phyloP scores from a whole-genome alignment of 35 echinoderm and acorn worm species.

The Holothuria glaberrima region DNA sequence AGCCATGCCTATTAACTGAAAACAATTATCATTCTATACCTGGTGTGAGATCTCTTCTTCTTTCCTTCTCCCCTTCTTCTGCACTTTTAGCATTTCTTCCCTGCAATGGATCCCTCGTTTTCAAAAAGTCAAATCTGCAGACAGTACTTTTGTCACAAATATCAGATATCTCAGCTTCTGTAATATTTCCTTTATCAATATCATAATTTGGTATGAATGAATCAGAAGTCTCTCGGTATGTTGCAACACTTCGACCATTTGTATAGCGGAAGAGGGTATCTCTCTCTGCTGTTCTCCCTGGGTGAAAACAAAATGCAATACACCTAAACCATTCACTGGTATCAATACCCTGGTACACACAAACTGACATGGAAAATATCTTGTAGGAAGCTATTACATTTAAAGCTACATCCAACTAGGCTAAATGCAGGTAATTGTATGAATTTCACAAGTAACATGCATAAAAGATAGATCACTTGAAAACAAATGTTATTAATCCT shows the following conservation, averaged over 20 bases:
- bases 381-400: no score
- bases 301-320: neutral
- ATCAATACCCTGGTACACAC: no score
- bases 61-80: slow-evolving; percentile 50
- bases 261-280: slow-evolving; percentile 77
- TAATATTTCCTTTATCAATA: neutral
- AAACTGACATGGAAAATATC: no score
- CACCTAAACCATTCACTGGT: no score
- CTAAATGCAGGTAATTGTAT: no score
- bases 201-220: slow-evolving; percentile 6
- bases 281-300: slow-evolving; percentile 47
- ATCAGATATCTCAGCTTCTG: slow-evolving; percentile 33
- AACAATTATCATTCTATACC: no score
- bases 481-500: no score
- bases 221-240: neutral
- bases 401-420: no score
- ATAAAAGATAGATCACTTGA: no score
- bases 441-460: no score
- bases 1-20: no score
- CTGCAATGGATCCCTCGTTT: slow-evolving; percentile 48
- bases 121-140: slow-evolving; percentile 81
- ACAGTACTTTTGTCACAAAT: slow-evolving; percentile 62
- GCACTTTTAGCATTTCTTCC: slow-evolving; percentile 55
- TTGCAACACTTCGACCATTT: slow-evolving; percentile 44
- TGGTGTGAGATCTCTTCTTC: no score